These are phyloP conservation scores for Ictalurus furcatus DNA, from an alignment of 2,113 vertebrate species.

Conservation along the genomic window DNA sequence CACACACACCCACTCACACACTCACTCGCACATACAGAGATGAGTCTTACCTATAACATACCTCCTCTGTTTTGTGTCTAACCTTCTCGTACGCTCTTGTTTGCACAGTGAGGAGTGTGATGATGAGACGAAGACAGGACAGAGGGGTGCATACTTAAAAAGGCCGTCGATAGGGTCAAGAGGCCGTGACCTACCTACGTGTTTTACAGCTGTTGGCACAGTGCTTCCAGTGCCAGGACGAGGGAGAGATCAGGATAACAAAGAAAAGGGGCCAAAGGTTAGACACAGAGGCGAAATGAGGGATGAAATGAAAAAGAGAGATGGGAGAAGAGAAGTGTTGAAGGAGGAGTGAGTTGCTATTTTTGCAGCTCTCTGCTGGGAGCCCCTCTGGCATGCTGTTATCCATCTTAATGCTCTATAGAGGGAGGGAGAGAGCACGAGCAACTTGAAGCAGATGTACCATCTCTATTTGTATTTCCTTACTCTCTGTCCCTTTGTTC, in stretches of 20 bases:
- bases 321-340: conserved; percentile 29
- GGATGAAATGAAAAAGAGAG: conserved; percentile 38
- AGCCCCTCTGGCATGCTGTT: conserved; percentile 47
- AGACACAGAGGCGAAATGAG: conserved; percentile 38
- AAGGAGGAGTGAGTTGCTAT: conserved; percentile 55
- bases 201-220: conserved; percentile 44
- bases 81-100: background rate
- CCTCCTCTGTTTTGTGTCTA: background rate
- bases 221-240: background rate
- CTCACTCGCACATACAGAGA: background rate
- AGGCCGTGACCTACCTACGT: background rate
- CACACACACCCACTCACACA: background rate
- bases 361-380: conserved; percentile 57
- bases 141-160: conserved; percentile 12
- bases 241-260: conserved; percentile 39
- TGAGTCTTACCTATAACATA: background rate
- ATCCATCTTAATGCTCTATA: conserved; percentile 56
- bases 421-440: conserved; percentile 7
- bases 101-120: background rate
- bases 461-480: conserved; percentile 42
- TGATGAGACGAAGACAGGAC: conserved; percentile 22
- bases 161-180: conserved; percentile 20
- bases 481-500: conserved; percentile 22
- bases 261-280: conserved; percentile 49
- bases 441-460: conserved; percentile 20